phyloP scores from a whole-genome alignment of 2,113 vertebrate species.

The Mastomys coucha region DNA sequence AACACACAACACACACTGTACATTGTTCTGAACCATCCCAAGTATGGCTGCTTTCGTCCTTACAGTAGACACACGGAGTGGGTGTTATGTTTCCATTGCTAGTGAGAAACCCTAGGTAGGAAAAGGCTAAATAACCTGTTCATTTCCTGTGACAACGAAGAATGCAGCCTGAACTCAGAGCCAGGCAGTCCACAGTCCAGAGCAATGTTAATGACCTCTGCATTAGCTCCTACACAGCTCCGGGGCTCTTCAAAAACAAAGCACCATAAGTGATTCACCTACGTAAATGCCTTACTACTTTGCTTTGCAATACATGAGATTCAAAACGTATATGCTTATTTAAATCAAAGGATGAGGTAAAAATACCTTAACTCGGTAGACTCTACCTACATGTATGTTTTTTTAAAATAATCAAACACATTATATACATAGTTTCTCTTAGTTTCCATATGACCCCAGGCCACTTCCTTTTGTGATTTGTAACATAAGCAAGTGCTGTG shows the following conservation, averaged over 20 bases:
- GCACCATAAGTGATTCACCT: not conserved
- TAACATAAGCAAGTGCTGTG: not conserved
- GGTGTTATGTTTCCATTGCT: not conserved
- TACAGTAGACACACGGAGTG: not conserved
- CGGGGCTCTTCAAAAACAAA: not conserved
- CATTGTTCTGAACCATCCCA: not conserved
- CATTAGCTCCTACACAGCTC: not conserved
- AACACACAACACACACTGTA: not conserved
- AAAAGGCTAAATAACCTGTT: not conserved
- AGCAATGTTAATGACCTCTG: not conserved
- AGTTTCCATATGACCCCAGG: conserved; percentile 4
- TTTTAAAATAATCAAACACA: conserved; percentile 16
- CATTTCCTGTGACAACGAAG: not conserved
- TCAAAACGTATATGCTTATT: conserved; percentile 23
- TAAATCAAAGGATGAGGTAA: not conserved
- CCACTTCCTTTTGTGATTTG: not conserved
- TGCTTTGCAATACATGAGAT: conserved; percentile 15
- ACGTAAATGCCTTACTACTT: conserved; percentile 48
- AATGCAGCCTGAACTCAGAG: not conserved
- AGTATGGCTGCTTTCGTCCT: not conserved
- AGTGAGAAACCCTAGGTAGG: conserved; percentile 26
- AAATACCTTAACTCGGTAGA: not conserved
- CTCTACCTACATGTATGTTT: not conserved
- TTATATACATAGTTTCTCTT: not conserved
- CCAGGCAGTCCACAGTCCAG: not conserved